Evolutionary conservation across 2,113 vertebrate genomes (phyloP), one percentile per base, ranked within the genome.

Genomic region (Ascaphus truei): DNA sequence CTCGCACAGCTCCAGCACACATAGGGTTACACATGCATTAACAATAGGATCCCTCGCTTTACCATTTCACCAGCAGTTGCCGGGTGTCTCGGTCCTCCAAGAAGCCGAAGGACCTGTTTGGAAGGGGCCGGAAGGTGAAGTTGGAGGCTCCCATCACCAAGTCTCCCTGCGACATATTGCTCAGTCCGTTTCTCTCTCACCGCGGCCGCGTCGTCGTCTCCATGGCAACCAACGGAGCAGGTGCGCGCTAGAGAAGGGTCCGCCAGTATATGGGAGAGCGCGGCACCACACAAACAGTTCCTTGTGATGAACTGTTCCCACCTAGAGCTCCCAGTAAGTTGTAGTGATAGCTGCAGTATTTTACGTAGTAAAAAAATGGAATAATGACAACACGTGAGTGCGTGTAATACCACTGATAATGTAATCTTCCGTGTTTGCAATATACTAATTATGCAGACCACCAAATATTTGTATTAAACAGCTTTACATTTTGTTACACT

Each of bases 11-110:
- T n/a, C n/a, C n/a, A n/a, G n/a, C n/a, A n/a, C n/a, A n/a, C n/a
- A n/a, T n/a, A n/a, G n/a, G n/a, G n/a, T n/a, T n/a, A n/a, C n/a
- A n/a, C n/a, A n/a, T n/a, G n/a, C n/a, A n/a, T n/a, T n/a, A n/a
- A n/a, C n/a, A 57, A 36, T 22, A 45, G 58, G 13, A 47, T 45
- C 58, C 47, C 58, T 22, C 39, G 16, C 47, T 80, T 77, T 84
- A 92, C 89, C 90, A 92, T 73, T 89, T 89, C 55, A 82, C 79
- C n/a, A 92, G 84, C 1, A 84, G 76, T 7, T 67, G 63, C 7
- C 39, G 47, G 71, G 37, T 74, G 33, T 80, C 79, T 16, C 16
- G 57, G 62, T 62, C 36, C 57, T 77, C 75, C 65, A 90, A 72
- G 23, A 69, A 81, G 25, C 62, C 25, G 65, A 90, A 88, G 1